Conservation (phyloP, 2,888 invertebrate species). For the Sinodicranocentrus sp. region DNA sequence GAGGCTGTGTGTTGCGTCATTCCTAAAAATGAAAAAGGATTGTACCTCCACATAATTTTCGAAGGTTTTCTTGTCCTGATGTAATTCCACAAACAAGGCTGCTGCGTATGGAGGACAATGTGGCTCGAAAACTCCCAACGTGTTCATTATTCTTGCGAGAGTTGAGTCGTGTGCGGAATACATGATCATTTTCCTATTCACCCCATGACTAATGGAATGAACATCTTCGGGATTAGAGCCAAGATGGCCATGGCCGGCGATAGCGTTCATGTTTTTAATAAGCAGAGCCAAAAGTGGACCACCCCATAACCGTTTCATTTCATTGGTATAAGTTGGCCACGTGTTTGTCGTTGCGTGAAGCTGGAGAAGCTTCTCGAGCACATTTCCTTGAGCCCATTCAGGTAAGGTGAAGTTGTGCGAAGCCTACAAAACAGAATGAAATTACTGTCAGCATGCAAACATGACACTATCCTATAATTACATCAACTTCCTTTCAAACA, state of each 20-base stretch:
- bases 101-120: constrained; percentile 88
- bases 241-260: constrained; percentile 24
- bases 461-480: too few species aligned
- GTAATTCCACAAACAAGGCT: constrained; percentile 86
- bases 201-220: constrained; percentile 75
- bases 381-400: constrained; percentile 85
- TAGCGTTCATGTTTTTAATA: constrained; percentile 70
- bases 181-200: constrained; percentile 82
- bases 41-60: constrained; percentile 78
- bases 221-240: constrained; percentile 77
- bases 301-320: constrained; percentile 83
- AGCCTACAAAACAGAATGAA: too few species aligned
- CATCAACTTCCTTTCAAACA: too few species aligned
- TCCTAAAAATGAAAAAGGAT: background rate
- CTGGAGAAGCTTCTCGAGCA: constrained; percentile 82
- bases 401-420: constrained; percentile 85
- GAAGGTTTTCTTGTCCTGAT: constrained; percentile 79
- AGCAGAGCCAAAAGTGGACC: constrained; percentile 70
- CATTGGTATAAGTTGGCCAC: constrained; percentile 84
- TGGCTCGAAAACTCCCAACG: constrained; percentile 84
- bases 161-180: constrained; percentile 92
- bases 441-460: background rate
- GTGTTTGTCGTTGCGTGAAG: constrained; percentile 83
- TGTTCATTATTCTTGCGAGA: constrained; percentile 86
- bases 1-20: background rate